These are phyloP conservation scores for Agrotis exclamationis DNA, from an alignment of 2,888 invertebrate species.

Conservation along the genomic window DNA sequence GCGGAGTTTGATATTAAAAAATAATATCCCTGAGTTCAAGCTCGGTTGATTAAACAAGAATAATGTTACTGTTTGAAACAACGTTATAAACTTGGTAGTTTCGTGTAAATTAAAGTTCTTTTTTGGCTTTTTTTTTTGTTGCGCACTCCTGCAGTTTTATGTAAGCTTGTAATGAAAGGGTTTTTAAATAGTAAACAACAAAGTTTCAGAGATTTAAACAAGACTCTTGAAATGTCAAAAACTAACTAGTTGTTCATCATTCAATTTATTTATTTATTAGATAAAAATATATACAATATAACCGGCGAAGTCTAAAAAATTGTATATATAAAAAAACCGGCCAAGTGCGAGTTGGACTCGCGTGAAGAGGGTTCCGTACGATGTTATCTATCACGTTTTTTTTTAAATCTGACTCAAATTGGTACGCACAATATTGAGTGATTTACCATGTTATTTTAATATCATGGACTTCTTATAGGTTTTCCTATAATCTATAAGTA, in stretches of 20 bases:
- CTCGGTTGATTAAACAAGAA: slow-evolving; percentile 8
- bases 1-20: slow-evolving; percentile 25
- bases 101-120: slow-evolving; percentile 1
- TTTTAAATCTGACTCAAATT: too few relatives aligned
- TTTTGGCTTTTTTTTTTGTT: neutral
- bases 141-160: neutral
- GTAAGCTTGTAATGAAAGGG: neutral
- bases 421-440: too few relatives aligned
- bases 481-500: too few relatives aligned
- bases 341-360: too few relatives aligned
- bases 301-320: too few relatives aligned
- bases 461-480: too few relatives aligned
- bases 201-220: neutral
- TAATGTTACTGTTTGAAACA: slow-evolving; percentile 32
- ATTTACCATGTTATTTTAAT: too few relatives aligned
- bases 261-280: neutral
- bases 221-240: neutral
- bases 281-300: too few relatives aligned
- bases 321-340: too few relatives aligned
- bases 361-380: too few relatives aligned
- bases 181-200: neutral
- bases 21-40: slow-evolving; percentile 20
- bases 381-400: too few relatives aligned
- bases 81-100: slow-evolving; percentile 37
- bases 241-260: neutral